A percentile compares a stretch with the other conserved stretches of the same genome.
Evolutionary conservation across 2,888 invertebrate genomes (phyloP).

Genomic region (Aleiodes testaceus): DNA sequence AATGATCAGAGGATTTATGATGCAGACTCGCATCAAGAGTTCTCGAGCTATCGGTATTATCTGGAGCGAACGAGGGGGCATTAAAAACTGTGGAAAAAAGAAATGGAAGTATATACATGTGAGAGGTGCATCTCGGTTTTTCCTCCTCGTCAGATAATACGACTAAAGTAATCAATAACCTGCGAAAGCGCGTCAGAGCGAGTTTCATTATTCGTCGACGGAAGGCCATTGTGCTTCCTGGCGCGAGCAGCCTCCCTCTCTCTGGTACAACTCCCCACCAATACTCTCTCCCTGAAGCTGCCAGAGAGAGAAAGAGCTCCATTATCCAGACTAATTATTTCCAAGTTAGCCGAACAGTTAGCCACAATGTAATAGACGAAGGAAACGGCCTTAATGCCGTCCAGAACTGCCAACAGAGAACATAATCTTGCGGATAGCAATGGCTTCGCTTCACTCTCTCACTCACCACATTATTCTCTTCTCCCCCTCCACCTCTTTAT

Average conservation of each 20-base stretch:
- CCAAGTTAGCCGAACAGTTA: conserved; percentile 69
- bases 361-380: conserved; percentile 66
- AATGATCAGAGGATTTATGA: conserved; percentile 24
- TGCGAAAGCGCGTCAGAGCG: conserved; percentile 59
- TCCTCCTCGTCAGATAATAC: conserved; percentile 39
- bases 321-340: conserved; percentile 71
- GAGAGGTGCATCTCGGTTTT: conserved; percentile 19
- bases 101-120: not conserved
- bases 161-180: conserved; percentile 64
- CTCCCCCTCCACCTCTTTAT: conserved; percentile 53
- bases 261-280: conserved; percentile 34
- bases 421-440: conserved; percentile 46
- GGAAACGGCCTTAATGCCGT: conserved; percentile 61
- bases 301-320: conserved; percentile 55
- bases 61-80: not conserved
- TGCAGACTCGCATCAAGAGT: not conserved
- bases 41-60: not conserved
- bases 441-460: conserved; percentile 10
- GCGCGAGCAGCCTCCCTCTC: conserved; percentile 5
- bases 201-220: conserved; percentile 63
- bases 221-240: conserved; percentile 61
- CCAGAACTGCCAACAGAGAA: conserved; percentile 35
- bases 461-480: conserved; percentile 12
- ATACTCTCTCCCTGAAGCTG: conserved; percentile 45
- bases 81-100: not conserved